Evolutionary conservation across 2,113 vertebrate species (phyloP).

Genomic region (Gavialis gangeticus): DNA sequence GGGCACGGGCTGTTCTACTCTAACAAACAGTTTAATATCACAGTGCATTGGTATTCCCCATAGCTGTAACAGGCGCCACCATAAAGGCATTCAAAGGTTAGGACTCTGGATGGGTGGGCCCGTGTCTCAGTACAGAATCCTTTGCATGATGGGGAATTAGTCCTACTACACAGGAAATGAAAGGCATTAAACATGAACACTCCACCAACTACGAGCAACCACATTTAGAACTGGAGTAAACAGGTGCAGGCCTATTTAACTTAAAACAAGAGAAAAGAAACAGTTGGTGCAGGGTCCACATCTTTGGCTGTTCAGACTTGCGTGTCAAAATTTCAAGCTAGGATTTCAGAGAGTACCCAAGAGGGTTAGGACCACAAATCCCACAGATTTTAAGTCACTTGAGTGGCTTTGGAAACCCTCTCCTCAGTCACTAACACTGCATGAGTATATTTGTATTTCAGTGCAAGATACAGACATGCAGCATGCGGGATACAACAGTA

Average conservation of each 20-base stretch:
- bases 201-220: not conserved
- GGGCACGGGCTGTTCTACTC: not conserved
- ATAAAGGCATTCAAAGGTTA: not conserved
- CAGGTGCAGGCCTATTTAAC: not conserved
- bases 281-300: not conserved
- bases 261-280: not conserved
- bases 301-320: not conserved
- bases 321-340: not conserved
- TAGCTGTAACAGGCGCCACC: not conserved
- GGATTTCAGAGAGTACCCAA: not conserved
- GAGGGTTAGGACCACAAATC: not conserved
- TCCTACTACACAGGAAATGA: fast-evolving
- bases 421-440: not conserved
- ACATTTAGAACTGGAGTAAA: not conserved
- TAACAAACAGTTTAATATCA: not conserved
- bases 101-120: too few species aligned
- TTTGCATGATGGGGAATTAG: not conserved
- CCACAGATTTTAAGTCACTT: not conserved
- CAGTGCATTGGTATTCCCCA: not conserved
- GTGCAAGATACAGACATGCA: not conserved
- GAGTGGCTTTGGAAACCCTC: not conserved
- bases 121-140: not conserved
- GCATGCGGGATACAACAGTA: not conserved
- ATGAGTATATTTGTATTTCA: not conserved
- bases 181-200: not conserved